phyloP scores from a whole-genome alignment of 2,888 invertebrate genomes.

The Erannis defoliaria region DNA sequence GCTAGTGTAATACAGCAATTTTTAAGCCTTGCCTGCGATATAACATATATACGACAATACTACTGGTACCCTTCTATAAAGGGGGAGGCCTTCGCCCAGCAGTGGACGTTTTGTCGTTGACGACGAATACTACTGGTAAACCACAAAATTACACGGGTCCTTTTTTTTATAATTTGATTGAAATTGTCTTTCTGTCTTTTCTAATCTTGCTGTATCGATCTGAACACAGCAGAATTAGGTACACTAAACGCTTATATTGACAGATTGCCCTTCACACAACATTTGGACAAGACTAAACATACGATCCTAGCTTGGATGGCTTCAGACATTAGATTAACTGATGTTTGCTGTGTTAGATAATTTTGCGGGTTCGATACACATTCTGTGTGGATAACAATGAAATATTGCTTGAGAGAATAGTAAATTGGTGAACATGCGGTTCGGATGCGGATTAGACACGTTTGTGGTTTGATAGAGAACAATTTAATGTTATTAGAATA shows the following conservation, averaged over 20 bases:
- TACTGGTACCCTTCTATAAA: no score
- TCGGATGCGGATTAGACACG: background rate
- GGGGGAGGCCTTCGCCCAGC: no score
- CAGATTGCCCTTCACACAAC: constrained; percentile 59
- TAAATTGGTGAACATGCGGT: background rate
- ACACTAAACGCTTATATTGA: constrained; percentile 54
- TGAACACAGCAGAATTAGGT: constrained; percentile 34
- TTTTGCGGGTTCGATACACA: constrained; percentile 47
- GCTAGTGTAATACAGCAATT: no score
- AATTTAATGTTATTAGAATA: background rate
- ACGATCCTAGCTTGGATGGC: constrained; percentile 43
- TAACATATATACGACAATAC: no score
- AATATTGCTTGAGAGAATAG: constrained; percentile 13
- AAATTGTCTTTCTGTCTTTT: background rate
- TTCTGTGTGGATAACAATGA: constrained; percentile 24
- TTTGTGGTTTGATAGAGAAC: background rate
- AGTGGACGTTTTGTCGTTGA: no score
- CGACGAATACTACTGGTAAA: no score
- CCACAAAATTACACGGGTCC: background rate
- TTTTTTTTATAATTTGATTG: background rate
- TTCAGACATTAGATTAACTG: constrained; percentile 52
- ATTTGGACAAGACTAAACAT: constrained; percentile 45
- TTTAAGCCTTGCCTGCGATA: no score
- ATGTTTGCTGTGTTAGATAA: constrained; percentile 52
- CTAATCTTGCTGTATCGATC: background rate